These are phyloP conservation scores for Megalonaias nervosa DNA, from an alignment of 1,140 invertebrate genomes.

Conservation along the genomic window DNA sequence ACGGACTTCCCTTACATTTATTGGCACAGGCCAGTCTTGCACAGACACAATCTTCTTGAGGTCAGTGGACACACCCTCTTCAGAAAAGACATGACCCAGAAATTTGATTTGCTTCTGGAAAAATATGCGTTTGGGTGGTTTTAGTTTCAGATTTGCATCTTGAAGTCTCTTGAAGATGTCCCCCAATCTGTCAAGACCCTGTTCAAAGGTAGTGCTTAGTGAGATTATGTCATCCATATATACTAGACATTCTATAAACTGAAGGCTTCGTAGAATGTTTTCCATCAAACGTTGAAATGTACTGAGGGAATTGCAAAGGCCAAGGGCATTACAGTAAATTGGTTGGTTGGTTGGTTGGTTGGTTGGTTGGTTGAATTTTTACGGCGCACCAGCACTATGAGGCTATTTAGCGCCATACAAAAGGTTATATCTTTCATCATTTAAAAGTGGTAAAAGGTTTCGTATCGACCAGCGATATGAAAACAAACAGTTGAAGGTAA, in stretches of 20 bases:
- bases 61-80: constrained; percentile 16
- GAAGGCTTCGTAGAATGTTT: constrained; percentile 25
- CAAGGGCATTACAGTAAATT: constrained; percentile 30
- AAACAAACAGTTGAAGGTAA: too few relatives aligned
- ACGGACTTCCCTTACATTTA: constrained; percentile 29
- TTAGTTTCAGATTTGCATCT: constrained; percentile 27
- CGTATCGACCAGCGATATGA: too few relatives aligned
- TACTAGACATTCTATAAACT: constrained; percentile 25
- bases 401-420: too few relatives aligned
- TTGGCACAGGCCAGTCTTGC: constrained; percentile 37
- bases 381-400: too few relatives aligned
- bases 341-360: too few relatives aligned
- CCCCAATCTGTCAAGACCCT: constrained; percentile 13
- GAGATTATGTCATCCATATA: constrained; percentile 46
- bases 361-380: too few relatives aligned
- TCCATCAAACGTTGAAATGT: constrained; percentile 47
- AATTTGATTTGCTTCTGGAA: constrained; percentile 43
- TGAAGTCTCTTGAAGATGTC: constrained; percentile 25
- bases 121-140: constrained; percentile 30
- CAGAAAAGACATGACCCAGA: constrained; percentile 27
- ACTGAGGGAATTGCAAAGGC: constrained; percentile 21
- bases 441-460: too few relatives aligned
- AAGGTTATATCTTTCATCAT: too few relatives aligned
- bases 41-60: constrained; percentile 17
- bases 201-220: constrained; percentile 8